These are phyloP conservation scores for Drosophila nebulosa DNA, from an alignment of 1,140 invertebrate species.

Conservation along the genomic window DNA sequence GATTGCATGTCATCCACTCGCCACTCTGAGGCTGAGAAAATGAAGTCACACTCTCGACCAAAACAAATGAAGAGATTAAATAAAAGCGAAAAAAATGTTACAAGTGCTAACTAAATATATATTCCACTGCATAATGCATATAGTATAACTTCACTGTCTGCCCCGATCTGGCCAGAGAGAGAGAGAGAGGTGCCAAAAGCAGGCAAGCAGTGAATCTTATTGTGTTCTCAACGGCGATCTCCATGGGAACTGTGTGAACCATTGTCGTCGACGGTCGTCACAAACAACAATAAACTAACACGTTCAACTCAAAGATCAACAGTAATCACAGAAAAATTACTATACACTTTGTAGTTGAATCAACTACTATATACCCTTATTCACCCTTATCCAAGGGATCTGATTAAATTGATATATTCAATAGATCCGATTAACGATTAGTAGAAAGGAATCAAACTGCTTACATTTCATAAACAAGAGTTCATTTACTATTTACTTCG, in stretches of 20 bases:
- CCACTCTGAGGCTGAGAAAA: slow-evolving; percentile 53
- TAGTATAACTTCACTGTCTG: slow-evolving; percentile 28
- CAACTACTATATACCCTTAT: too few relatives aligned
- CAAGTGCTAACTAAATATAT: slow-evolving; percentile 74
- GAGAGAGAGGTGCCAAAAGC: not conserved
- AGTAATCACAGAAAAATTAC: not conserved
- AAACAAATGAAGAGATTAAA: slow-evolving; percentile 34
- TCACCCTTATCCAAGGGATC: too few relatives aligned
- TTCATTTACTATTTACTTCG: too few relatives aligned
- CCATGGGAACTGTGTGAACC: slow-evolving; percentile 52
- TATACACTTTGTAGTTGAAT: too few relatives aligned
- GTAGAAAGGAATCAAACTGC: too few relatives aligned
- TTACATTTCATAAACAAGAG: too few relatives aligned
- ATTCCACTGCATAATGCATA: slow-evolving; percentile 40
- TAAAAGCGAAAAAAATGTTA: slow-evolving; percentile 58
- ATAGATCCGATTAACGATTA: too few relatives aligned
- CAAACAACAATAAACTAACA: not conserved
- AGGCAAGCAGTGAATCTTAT: slow-evolving; percentile 54
- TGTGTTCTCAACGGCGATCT: slow-evolving; percentile 37
- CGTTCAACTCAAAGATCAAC: not conserved
- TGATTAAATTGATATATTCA: too few relatives aligned
- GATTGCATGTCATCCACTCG: slow-evolving; percentile 59
- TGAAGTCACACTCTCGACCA: slow-evolving; percentile 62
- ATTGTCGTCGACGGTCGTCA: too few relatives aligned
- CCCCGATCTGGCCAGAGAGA: not conserved